phyloP scores from a whole-genome alignment of 2,888 invertebrate genomes.

The Marasmarcha lunaedactyla region DNA sequence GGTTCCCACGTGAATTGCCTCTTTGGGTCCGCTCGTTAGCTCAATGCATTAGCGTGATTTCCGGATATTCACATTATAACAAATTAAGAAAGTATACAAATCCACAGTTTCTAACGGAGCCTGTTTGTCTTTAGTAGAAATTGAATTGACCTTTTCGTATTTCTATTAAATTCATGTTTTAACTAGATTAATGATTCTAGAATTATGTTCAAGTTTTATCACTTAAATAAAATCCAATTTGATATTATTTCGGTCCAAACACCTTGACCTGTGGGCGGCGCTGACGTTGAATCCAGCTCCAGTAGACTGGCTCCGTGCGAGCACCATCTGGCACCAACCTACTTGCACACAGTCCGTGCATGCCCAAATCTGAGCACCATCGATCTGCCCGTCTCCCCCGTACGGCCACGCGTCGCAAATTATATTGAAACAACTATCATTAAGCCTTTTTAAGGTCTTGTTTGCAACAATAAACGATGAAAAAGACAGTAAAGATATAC shows the following conservation, averaged over 20 bases:
- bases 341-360: background rate
- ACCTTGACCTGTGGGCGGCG: too few relatives aligned
- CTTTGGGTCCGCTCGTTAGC: slow-evolving; percentile 5
- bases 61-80: background rate
- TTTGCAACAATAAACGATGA: background rate
- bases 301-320: too few relatives aligned
- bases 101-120: too few relatives aligned
- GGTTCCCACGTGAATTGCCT: slow-evolving; percentile 29
- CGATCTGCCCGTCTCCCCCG: background rate
- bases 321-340: background rate
- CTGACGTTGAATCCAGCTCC: too few relatives aligned
- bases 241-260: too few relatives aligned
- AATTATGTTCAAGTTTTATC: too few relatives aligned
- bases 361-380: background rate
- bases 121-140: too few relatives aligned
- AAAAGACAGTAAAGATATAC: slow-evolving; percentile 3
- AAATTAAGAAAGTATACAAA: too few relatives aligned
- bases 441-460: background rate
- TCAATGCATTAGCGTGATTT: background rate
- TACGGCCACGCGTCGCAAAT: background rate
- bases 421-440: background rate
- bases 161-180: too few relatives aligned
- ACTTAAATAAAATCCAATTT: too few relatives aligned
- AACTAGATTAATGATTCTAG: too few relatives aligned
- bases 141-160: too few relatives aligned